phyloP scores from a whole-genome alignment of 1,140 invertebrate species.

The Papilio polyxenes region DNA sequence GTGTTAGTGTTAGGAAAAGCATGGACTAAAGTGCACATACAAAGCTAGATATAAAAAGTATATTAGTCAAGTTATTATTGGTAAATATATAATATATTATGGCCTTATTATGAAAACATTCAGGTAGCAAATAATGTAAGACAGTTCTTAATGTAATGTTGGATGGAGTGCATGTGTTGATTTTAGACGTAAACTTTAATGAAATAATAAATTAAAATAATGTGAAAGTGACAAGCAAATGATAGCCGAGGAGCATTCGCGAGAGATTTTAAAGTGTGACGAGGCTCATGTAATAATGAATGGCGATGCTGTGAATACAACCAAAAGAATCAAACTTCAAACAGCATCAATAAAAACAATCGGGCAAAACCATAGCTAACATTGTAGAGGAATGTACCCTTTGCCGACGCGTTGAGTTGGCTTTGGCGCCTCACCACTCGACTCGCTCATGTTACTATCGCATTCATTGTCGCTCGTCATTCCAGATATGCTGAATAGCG shows the following conservation, averaged over 20 bases:
- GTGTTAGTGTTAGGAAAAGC: not conserved
- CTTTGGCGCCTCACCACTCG: slow-evolving; percentile 77
- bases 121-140: slow-evolving; percentile 9
- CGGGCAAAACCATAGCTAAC: slow-evolving; percentile 70
- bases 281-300: slow-evolving; percentile 20
- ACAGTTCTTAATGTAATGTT: not conserved
- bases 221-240: slow-evolving; percentile 19
- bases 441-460: slow-evolving; percentile 79
- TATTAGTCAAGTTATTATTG: not conserved
- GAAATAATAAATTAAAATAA: no score
- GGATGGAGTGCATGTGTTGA: slow-evolving; percentile 20
- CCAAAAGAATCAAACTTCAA: slow-evolving; percentile 50
- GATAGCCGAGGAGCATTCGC: slow-evolving; percentile 22
- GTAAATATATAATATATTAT: slow-evolving; percentile 3
- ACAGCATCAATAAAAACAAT: slow-evolving; percentile 66
- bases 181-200: slow-evolving; percentile 5
- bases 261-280: slow-evolving; percentile 2
- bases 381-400: slow-evolving; percentile 75
- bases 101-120: not conserved
- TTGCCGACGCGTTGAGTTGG: slow-evolving; percentile 74
- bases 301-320: slow-evolving; percentile 33
- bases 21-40: slow-evolving; percentile 17
- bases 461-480: slow-evolving; percentile 80
- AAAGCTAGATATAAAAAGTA: not conserved
- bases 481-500: slow-evolving; percentile 80